Evolutionary conservation across 2,797 vertebrate species (phyloP), one percentile per base, ranked within the genome.

Genomic region (Notolabrus celidotus): DNA sequence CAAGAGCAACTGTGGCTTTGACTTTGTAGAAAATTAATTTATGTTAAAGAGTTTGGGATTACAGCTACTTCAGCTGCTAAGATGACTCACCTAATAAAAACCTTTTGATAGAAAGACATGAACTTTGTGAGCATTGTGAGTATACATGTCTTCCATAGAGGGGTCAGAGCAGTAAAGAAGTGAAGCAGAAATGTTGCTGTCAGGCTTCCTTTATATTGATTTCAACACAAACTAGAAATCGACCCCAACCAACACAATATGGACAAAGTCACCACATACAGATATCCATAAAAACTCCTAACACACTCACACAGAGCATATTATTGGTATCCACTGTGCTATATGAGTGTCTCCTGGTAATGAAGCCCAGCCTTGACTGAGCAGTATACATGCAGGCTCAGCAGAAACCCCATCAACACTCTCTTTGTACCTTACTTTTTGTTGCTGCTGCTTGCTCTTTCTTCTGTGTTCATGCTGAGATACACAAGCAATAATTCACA

Each of bases 281-380:
- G 11, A 36, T 11, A 42, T 36, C 22, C 27, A 53, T 20, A 15
- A 25, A 89, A 90, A 86, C 79, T 17, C 10, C 25, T 46, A 46
- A 58, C 23, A 56, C 86, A 87, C 89, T 90, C 87, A 91, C 84
- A 80, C 78, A 31, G 25, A 67, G 71, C 75, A 83, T 87, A 91
- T 47, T 34, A 14, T 10, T 42, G 20, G 7, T 23, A 50, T 29
- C 23, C 23, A 91, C 87, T 83, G 87, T 92, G 92, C 90, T 83
- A 67, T 80, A 71, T 38, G 79, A 77, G 47, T 82, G 80, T 19
- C 79, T 72, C 59, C 85, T 80, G 66, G 83, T 71, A 82, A 89
- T 83, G 74, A 90, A 85, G 55, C 62, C 84, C 74, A 85, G 85
- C 84, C 75, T 86, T 91, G 77, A 43, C 64, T 86, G 80, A 17